Percentiles rank a stretch among this genome's conserved stretches.
phyloP scores from a whole-genome alignment of 1,140 invertebrate species.

The Macrobrachium nipponense region DNA sequence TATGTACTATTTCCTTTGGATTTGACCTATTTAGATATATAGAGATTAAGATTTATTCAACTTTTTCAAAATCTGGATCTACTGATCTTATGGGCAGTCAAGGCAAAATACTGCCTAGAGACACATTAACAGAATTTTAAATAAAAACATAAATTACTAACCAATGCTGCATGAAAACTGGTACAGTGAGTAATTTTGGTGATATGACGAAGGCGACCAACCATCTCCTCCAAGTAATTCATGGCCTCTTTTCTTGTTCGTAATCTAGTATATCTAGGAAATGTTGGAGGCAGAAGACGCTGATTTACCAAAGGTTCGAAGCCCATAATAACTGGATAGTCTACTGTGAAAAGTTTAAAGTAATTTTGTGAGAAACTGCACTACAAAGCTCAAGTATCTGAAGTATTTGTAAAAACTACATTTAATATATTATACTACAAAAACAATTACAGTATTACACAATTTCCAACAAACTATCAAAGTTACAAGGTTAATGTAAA shows the following conservation, averaged over 20 bases:
- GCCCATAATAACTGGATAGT: constrained; percentile 75
- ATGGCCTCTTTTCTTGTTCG: constrained; percentile 85
- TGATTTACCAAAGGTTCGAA: constrained; percentile 97
- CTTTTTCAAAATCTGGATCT: too few relatives aligned
- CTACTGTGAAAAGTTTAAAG: constrained; percentile 59
- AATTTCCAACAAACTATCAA: too few relatives aligned
- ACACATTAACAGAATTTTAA: not conserved
- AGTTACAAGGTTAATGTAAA: too few relatives aligned
- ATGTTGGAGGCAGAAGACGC: constrained; percentile 94
- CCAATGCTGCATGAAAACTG: constrained; percentile 86
- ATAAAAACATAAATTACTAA: constrained; percentile 2
- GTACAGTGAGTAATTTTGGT: constrained; percentile 82
- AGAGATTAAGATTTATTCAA: too few relatives aligned
- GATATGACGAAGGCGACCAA: constrained; percentile 80
- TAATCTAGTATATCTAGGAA: constrained; percentile 95
- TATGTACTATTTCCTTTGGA: too few relatives aligned
- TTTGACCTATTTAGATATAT: too few relatives aligned
- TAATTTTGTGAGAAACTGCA: too few relatives aligned
- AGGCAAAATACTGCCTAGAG: not conserved
- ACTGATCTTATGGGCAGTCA: too few relatives aligned
- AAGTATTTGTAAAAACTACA: too few relatives aligned
- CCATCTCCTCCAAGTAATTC: constrained; percentile 85
- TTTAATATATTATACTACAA: too few relatives aligned
- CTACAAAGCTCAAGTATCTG: too few relatives aligned
- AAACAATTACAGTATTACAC: too few relatives aligned